Base-by-base conservation (phyloP, 2,888 invertebrate genomes). In the Pristionchus mayeri region DNA sequence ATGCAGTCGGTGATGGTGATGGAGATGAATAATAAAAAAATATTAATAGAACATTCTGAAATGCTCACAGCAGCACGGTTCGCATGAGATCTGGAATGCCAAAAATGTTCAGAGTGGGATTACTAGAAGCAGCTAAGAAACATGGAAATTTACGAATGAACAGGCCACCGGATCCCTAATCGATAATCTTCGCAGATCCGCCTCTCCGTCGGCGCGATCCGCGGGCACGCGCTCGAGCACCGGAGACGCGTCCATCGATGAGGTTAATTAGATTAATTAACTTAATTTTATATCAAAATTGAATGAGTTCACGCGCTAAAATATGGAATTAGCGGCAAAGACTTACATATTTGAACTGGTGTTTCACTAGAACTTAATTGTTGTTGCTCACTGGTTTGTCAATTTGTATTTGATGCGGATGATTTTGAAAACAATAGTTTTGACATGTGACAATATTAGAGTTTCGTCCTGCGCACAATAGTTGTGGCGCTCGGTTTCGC, bases 181-280 rank as follows among this genome's bases (percentile, higher is more conserved):
- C 3, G 44, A 44, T 44, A 44, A 44, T 44, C 13, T 44, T 71
- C n/a, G n/a, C 71, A 71, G 71, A 44, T 71, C 71, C n/a, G 71
- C 71, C 24, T 71, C 71, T 44, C 71, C 71, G 24, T 71, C 71
- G 6, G 71, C 11, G 11, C 71, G 71, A 2, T 71, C 71, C 40
- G 44, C 24, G n/a, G 71, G 71, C 40, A 71, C 63, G 1, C 63
- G 63, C 16, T 63, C 63, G 18, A 71, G 71, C 71, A 71, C 71
- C 18, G 37, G n/a, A 2, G 71, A 71, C 9, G 40, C 71, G 40
- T 40, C 40, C 37, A 71, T 71, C 24, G 71, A 71, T 40, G 71
- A 71, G 40, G 63, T 63, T 1, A 13, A 34, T 18, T n/a, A 11
- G 52, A 21, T 13, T 52, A 52, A 52, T 52, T 52, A 52, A 52